These are phyloP conservation scores for Lathronympha strigana DNA, from an alignment of 2,888 invertebrate species.

Conservation along the genomic window DNA sequence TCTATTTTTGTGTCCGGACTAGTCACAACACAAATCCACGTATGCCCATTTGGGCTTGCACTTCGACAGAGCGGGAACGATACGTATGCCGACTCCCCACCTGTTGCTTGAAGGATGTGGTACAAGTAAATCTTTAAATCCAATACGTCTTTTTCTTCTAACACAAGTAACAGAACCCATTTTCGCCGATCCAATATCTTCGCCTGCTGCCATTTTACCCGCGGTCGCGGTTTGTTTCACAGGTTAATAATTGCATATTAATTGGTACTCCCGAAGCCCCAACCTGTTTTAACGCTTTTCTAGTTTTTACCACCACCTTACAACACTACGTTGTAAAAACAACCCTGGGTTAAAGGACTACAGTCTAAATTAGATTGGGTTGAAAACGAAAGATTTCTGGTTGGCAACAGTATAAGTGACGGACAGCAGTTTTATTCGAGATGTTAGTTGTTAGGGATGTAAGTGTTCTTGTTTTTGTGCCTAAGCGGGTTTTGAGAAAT, in stretches of 20 bases:
- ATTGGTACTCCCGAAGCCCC: conserved; percentile 38
- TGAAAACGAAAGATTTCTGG: neutral
- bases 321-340: neutral
- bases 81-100: too few relatives aligned
- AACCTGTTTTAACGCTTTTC: conserved; percentile 26
- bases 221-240: conserved; percentile 37
- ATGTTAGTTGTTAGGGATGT: conserved; percentile 19
- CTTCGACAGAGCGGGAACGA: too few relatives aligned
- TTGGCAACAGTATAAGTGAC: conserved; percentile 17
- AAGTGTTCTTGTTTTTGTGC: conserved; percentile 20
- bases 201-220: neutral
- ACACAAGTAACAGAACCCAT: conserved; percentile 20
- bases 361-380: conserved; percentile 4
- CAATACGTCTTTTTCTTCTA: neutral
- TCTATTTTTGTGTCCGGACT: too few relatives aligned
- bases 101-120: too few relatives aligned
- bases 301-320: conserved; percentile 27
- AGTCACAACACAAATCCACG: too few relatives aligned
- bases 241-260: conserved; percentile 38
- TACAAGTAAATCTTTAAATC: too few relatives aligned
- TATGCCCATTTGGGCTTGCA: too few relatives aligned
- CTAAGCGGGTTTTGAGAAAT: conserved; percentile 22
- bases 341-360: neutral
- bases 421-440: conserved; percentile 18
- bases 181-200: neutral